Percentiles rank a stretch among this genome's conserved stretches.
Evolutionary conservation across 1,140 invertebrate genomes (phyloP).

Genomic region (Calephelis nemesis): DNA sequence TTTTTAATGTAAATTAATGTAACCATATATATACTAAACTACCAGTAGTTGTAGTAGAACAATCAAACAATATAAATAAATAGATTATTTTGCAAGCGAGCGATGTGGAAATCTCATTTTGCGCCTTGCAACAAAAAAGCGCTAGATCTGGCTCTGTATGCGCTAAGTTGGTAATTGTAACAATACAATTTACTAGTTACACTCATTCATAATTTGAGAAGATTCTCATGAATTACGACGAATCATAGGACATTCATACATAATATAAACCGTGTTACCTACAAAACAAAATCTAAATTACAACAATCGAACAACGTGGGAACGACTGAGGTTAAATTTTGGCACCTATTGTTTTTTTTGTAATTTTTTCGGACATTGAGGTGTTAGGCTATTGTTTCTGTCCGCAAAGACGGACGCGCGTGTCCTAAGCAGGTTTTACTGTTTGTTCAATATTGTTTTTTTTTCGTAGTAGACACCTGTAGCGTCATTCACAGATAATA

Average conservation of each 20-base stretch:
- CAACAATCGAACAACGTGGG: not conserved
- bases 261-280: not conserved
- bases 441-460: slow-evolving; percentile 42
- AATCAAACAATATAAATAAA: too few relatives aligned
- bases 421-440: slow-evolving; percentile 58
- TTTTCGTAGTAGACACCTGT: slow-evolving; percentile 56
- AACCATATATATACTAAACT: too few relatives aligned
- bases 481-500: slow-evolving; percentile 51
- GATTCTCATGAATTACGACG: not conserved
- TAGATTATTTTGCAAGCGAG: too few relatives aligned
- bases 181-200: too few relatives aligned
- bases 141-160: too few relatives aligned
- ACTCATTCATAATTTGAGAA: not conserved
- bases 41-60: too few relatives aligned
- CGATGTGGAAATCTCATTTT: too few relatives aligned
- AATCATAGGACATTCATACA: not conserved
- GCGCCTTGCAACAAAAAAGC: too few relatives aligned
- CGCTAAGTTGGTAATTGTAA: too few relatives aligned
- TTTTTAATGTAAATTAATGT: too few relatives aligned
- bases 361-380: slow-evolving; percentile 36
- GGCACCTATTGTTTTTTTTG: slow-evolving; percentile 38
- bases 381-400: slow-evolving; percentile 49
- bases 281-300: not conserved
- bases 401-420: slow-evolving; percentile 65
- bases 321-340: slow-evolving; percentile 38